These are phyloP conservation scores for Dendrocincla tyrannina DNA, from an alignment of 2,797 vertebrate genomes.

Conservation along the genomic window DNA sequence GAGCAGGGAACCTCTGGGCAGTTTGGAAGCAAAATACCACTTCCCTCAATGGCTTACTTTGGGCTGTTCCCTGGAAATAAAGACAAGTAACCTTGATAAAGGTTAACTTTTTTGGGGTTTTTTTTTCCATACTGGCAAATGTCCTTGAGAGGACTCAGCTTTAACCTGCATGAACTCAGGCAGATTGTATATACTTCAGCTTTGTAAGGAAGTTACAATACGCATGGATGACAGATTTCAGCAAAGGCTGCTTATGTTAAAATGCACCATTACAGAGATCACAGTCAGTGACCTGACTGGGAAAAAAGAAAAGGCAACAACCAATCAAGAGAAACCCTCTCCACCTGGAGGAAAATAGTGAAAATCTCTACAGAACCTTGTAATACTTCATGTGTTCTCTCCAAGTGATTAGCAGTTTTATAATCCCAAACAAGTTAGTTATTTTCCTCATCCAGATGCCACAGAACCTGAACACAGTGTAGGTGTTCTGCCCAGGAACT, in stretches of 20 bases:
- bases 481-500: not conserved
- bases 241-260: not conserved
- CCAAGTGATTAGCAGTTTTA: not conserved
- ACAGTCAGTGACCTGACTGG: not conserved
- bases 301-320: not conserved
- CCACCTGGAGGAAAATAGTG: rapidly evolving
- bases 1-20: not conserved
- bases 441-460: not conserved
- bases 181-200: not conserved
- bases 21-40: not conserved
- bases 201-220: not conserved
- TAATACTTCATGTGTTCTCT: not conserved
- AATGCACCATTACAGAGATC: not conserved
- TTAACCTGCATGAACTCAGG: not conserved
- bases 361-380: not conserved
- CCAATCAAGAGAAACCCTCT: not conserved
- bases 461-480: not conserved
- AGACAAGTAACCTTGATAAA: not conserved
- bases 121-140: not conserved
- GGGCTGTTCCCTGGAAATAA: not conserved
- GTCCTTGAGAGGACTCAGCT: not conserved
- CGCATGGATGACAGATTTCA: rapidly evolving
- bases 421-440: not conserved
- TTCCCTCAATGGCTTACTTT: not conserved
- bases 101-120: not conserved